Conservation (phyloP, 2,888 invertebrate species). For the Oxycera nigricornis region DNA sequence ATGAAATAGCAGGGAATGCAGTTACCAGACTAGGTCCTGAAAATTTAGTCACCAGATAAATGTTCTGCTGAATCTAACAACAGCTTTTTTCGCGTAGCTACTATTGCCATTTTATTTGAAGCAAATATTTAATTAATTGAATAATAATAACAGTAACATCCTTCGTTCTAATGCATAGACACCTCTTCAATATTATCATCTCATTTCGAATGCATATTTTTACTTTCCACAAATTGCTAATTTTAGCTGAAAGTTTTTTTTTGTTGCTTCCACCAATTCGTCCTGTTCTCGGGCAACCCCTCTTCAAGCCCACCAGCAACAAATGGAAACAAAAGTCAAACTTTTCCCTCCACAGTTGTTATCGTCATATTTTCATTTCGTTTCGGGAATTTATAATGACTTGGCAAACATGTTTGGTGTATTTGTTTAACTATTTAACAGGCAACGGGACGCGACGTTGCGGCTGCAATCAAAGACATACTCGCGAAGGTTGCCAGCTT, state of each 20-base stretch:
- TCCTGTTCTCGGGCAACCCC: neutral
- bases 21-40: too few species aligned
- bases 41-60: too few species aligned
- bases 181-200: conserved; percentile 21
- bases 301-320: neutral
- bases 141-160: conserved; percentile 1
- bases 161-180: neutral
- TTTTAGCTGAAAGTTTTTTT: conserved; percentile 9
- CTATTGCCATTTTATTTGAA: too few species aligned
- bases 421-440: conserved; percentile 7
- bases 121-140: too few species aligned
- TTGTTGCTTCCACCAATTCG: neutral
- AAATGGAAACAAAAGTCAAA: neutral
- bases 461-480: neutral
- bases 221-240: conserved; percentile 23
- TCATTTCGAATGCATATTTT: conserved; percentile 32
- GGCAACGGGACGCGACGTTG: neutral
- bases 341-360: neutral
- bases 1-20: too few species aligned
- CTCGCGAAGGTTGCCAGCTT: neutral
- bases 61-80: too few species aligned
- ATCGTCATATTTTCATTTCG: conserved; percentile 12
- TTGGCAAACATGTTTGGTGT: neutral
- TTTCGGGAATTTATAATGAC: conserved; percentile 17
- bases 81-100: too few species aligned